These are phyloP conservation scores for Lepus oiostolus DNA, from an alignment of 2,797 vertebrate genomes.

Conservation along the genomic window DNA sequence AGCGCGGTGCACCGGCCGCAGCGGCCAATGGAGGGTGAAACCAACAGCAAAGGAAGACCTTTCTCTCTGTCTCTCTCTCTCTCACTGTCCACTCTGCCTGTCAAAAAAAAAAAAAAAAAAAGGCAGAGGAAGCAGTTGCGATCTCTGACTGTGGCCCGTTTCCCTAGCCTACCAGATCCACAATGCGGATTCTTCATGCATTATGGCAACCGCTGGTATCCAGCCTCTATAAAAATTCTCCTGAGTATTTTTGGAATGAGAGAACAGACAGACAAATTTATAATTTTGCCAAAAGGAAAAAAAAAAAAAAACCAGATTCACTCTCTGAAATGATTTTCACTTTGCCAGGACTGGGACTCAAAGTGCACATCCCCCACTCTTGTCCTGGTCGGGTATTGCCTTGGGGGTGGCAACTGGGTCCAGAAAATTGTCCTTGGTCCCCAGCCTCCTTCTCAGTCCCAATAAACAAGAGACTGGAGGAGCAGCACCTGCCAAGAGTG, in stretches of 20 bases:
- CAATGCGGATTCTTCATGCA: neutral
- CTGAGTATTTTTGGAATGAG: constrained; percentile 50
- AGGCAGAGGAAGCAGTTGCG: neutral
- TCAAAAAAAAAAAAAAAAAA: neutral
- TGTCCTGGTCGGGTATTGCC: neutral
- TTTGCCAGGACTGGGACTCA: neutral
- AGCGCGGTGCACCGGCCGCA: too few relatives aligned
- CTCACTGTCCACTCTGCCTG: too few relatives aligned
- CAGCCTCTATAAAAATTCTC: constrained; percentile 50
- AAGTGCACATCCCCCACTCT: fast-evolving
- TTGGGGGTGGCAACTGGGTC: neutral
- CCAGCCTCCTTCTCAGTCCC: neutral
- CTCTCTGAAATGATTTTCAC: constrained; percentile 28
- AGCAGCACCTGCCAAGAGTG: neutral
- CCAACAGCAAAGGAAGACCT: too few relatives aligned
- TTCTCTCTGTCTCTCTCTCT: too few relatives aligned
- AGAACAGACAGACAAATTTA: constrained; percentile 29
- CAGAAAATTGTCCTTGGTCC: fast-evolving
- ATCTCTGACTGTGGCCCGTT: neutral
- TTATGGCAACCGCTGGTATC: neutral
- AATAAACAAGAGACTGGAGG: neutral
- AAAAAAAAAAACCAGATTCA: constrained; percentile 43
- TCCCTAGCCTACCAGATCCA: neutral
- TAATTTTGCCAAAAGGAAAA: neutral
- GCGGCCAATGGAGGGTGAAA: too few relatives aligned